Conservation (phyloP, 2,888 invertebrate species). For the Cloeon dipterum region DNA sequence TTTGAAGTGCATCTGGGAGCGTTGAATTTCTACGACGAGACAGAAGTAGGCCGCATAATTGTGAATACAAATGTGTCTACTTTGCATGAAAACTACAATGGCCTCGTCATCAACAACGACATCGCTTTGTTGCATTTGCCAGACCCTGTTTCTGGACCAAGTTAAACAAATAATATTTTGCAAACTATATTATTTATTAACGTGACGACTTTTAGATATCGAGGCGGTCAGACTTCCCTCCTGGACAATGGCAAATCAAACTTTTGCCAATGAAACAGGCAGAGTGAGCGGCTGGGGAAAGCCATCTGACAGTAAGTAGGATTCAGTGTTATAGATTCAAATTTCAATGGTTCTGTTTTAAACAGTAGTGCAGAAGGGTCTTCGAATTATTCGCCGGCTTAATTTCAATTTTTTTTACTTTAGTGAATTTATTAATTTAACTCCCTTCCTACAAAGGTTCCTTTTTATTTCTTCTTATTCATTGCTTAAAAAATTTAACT, state of each 20-base stretch:
- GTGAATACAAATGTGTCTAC: conserved; percentile 1
- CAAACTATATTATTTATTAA: too few relatives aligned
- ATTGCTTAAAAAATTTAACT: too few relatives aligned
- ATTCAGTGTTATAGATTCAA: neutral
- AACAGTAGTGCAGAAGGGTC: too few relatives aligned
- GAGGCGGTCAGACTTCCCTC: conserved; percentile 5
- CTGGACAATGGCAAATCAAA: neutral
- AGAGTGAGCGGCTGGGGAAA: neutral
- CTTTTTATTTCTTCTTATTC: too few relatives aligned
- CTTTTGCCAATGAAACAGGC: neutral
- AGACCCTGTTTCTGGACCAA: neutral
- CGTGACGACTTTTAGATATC: conserved; percentile 5
- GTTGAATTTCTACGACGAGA: conserved; percentile 2
- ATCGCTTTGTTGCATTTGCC: conserved; percentile 2
- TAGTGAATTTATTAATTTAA: too few relatives aligned
- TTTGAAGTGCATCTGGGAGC: conserved; percentile 2
- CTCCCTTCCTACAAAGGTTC: too few relatives aligned
- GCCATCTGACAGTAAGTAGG: neutral
- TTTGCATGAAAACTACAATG: conserved; percentile 3
- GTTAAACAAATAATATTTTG: too few relatives aligned
- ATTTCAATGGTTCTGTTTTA: too few relatives aligned
- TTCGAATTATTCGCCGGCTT: too few relatives aligned
- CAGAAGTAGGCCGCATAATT: conserved; percentile 2
- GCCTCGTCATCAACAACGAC: conserved; percentile 2
- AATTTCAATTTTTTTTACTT: too few relatives aligned